phyloP scores from a whole-genome alignment of 2,797 vertebrate genomes.

The Gambusia yucatana region DNA sequence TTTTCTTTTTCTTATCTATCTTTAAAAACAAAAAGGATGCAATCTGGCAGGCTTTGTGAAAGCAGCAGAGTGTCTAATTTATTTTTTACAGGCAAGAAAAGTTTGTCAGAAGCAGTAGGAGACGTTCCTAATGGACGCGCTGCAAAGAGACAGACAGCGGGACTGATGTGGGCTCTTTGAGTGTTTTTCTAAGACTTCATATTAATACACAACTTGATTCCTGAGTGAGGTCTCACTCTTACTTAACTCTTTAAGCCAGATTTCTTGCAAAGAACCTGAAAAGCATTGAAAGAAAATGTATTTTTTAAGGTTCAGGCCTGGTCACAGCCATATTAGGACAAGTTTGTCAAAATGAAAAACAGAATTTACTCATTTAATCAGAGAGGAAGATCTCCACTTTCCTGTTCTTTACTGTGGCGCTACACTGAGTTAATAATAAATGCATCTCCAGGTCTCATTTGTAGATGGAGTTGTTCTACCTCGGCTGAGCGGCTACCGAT shows the following conservation, averaged over 20 bases:
- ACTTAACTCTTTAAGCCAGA: not conserved
- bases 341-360: not conserved
- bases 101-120: not conserved
- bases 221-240: not conserved
- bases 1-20: not conserved
- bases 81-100: not conserved
- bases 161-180: not conserved
- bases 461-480: too few species aligned
- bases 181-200: not conserved
- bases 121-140: not conserved
- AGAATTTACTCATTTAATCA: not conserved
- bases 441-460: too few species aligned
- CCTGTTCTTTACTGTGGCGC: not conserved
- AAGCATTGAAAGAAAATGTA: not conserved
- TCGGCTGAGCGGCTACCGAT: too few species aligned
- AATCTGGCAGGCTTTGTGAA: not conserved
- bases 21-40: slow-evolving; percentile 4
- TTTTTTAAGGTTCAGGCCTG: not conserved
- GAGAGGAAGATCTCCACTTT: not conserved
- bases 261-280: not conserved
- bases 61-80: not conserved
- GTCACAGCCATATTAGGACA: not conserved
- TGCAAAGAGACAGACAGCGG: slow-evolving; percentile 2
- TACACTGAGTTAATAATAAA: too few species aligned
- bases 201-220: not conserved